Percentiles rank a stretch among this genome's conserved stretches.
Evolutionary conservation across 2,888 invertebrate genomes (phyloP).

Genomic region (Athripsodes cinereus): DNA sequence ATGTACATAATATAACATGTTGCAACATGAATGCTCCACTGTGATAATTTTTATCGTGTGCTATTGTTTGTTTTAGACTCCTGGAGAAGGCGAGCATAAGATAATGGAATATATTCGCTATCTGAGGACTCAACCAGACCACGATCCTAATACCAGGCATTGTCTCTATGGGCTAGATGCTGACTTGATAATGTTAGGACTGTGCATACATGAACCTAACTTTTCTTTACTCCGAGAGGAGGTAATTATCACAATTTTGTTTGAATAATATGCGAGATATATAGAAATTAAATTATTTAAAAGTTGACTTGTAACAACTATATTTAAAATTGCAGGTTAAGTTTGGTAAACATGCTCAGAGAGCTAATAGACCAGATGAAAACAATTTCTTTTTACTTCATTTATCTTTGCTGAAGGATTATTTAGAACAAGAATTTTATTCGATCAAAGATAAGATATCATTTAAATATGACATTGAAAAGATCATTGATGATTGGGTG

Average conservation of each 20-base stretch:
- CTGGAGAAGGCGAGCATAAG: constrained; percentile 97
- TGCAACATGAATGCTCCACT: too few relatives aligned
- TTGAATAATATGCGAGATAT: too few relatives aligned
- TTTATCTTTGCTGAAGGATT: constrained; percentile 85
- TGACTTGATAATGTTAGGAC: constrained; percentile 93
- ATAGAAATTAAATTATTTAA: neutral
- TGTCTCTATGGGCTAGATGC: constrained; percentile 97
- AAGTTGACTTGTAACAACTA: neutral
- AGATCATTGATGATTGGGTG: constrained; percentile 96
- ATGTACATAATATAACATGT: too few relatives aligned
- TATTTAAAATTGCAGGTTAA: constrained; percentile 52
- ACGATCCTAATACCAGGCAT: constrained; percentile 88
- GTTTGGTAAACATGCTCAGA: constrained; percentile 64
- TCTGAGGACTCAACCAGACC: constrained; percentile 74
- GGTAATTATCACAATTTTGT: constrained; percentile 41
- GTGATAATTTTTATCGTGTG: too few relatives aligned
- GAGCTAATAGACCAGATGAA: constrained; percentile 72
- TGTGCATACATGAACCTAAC: constrained; percentile 93
- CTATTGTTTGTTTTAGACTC: constrained; percentile 58
- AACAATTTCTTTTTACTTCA: constrained; percentile 91
- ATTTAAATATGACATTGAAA: constrained; percentile 80
- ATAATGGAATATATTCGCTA: constrained; percentile 98
- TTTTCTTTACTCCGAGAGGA: constrained; percentile 93
- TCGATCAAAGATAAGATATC: constrained; percentile 58
- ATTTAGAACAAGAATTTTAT: constrained; percentile 86